Evolutionary conservation across 2,113 vertebrate genomes (phyloP), one percentile per base, ranked within the genome.

Genomic region (Fregetta grallaria): DNA sequence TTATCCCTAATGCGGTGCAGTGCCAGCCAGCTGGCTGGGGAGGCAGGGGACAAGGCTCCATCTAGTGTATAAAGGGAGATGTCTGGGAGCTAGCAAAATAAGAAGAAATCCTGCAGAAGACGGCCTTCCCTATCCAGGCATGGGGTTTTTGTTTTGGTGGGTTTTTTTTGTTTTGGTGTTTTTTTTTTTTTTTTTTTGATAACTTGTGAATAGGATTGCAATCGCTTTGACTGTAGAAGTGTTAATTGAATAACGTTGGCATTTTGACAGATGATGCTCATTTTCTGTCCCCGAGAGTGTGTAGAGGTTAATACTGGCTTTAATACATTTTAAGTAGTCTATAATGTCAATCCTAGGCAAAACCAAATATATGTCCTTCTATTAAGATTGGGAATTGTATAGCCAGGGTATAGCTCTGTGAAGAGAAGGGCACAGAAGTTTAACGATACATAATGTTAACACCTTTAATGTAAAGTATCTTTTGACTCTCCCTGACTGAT

Each of bases 11-110:
- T 20, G 83, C 61, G 63, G 65, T 13, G 65, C 50, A 8, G 40
- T 55, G 81, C 92, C 49, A 77, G 71, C 32, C 2, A 1, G 25
- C 61, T 22, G 8, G 10, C 53, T 40, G 58, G 38, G 50, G 83
- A 94, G 59, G 49, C 38, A 85, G 86, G 84, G 70, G 29, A 56
- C 81, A 38, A 96, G 94, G 97, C 97, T 98, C 97, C 97, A 98
- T 96, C 97, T 98, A 98, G 97, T 97, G 96, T 97, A 77, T 82
- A 55, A 93, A 92, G 40, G 36, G 80, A 86, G 89, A 44, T 49
- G 18, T 26, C 68, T 56, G 52, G 47, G 59, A 75, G 80, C 36
- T 42, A 10, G 9, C 36, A 36, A 71, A 30, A 25, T 6, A 18
- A 50, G 44, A 70, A 75, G 53, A 36, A 75, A 71, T n/a, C 50